Base-by-base conservation (phyloP, 2,113 vertebrate genomes). In the Platysternon megacephalum region DNA sequence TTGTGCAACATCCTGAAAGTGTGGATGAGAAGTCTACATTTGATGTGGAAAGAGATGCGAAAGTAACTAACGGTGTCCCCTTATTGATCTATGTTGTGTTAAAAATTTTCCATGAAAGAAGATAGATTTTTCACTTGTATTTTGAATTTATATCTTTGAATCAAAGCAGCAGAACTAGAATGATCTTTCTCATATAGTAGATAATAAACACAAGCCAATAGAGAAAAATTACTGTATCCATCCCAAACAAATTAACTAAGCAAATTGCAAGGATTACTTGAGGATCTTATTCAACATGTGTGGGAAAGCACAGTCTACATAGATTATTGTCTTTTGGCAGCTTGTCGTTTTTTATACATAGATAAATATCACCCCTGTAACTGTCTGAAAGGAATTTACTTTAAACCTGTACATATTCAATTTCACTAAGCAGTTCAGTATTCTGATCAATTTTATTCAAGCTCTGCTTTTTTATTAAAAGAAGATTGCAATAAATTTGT, bases 311-410 rank as follows among this genome's bases (percentile, higher is more conserved):
- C 19, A 13, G 83, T 91, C 56, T 44, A 82, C 92, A 72, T 76
- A 86, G 78, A 87, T 92, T 61, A 84, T 72, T 86, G 10, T 91
- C 58, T 93, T 95, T 94, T 72, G 78, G 48, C 84, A 84, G 72
- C 65, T 22, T 78, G 58, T 29, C 51, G 19, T 52, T 91, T 96
- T 83, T 88, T 94, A 65, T 91, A 48, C 51, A 86, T 13, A 88
- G 85, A 91, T 82, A 84, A 24, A 14, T 90, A 89, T 93, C 90
- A 88, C 32, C 14, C 22, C 79, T 21, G 79, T 53, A 92, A 80
- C 94, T 82, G 22, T 89, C 55, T 78, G 90, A 84, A 91, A 94
- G 90, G 80, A 61, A 16, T 86, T 96, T 92, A 84, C 78, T 94
- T 93, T 95, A 91, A 90, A 89, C 29, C 8, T 84, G 2, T 82